Percentiles rank a stretch among this genome's conserved stretches.
Conservation (phyloP, 2,888 invertebrate genomes). For the Ischnura elegans region DNA sequence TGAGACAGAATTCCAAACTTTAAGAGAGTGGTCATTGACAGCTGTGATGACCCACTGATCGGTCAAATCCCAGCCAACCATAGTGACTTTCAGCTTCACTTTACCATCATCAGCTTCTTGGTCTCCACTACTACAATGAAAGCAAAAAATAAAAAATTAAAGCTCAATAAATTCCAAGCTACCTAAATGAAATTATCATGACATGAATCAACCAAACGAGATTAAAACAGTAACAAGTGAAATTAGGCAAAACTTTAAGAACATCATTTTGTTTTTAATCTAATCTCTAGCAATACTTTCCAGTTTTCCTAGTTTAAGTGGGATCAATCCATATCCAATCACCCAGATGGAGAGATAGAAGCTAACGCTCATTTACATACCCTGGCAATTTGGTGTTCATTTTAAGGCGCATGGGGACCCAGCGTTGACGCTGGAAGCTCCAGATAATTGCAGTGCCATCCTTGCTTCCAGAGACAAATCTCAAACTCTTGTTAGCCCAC, state of each 20-base stretch:
- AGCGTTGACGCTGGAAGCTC: slow-evolving; percentile 93
- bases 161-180: no score
- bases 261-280: no score
- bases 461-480: slow-evolving; percentile 96
- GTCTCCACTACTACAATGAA: slow-evolving; percentile 11
- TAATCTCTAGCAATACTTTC: no score
- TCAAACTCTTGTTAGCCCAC: slow-evolving; percentile 93
- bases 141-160: not conserved
- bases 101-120: slow-evolving; percentile 70
- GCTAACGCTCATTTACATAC: slow-evolving; percentile 75
- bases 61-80: slow-evolving; percentile 97
- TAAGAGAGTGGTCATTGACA: slow-evolving; percentile 90
- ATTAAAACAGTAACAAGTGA: no score
- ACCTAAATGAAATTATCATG: no score
- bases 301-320: no score
- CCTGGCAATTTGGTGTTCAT: slow-evolving; percentile 84
- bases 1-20: slow-evolving; percentile 87
- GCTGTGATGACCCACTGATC: slow-evolving; percentile 94
- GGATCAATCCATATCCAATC: no score
- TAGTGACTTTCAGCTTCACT: slow-evolving; percentile 88
- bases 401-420: slow-evolving; percentile 88
- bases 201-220: no score
- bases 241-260: no score
- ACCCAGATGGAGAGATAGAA: no score
- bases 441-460: slow-evolving; percentile 97